These are phyloP conservation scores for Aphelenchoides besseyi DNA, from an alignment of 1,140 invertebrate genomes.

Conservation along the genomic window DNA sequence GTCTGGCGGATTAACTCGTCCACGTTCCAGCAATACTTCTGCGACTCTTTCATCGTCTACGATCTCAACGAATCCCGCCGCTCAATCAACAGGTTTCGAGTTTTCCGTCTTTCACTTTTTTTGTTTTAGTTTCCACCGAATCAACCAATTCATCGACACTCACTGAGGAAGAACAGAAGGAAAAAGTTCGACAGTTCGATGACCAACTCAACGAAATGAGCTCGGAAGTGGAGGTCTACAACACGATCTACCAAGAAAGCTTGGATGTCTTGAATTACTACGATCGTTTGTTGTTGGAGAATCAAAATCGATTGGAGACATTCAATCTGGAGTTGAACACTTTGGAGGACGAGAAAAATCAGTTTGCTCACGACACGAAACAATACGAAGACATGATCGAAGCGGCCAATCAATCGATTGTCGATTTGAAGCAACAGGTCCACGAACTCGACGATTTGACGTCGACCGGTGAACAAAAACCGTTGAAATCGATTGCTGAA, in stretches of 20 bases:
- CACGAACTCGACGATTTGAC: neutral
- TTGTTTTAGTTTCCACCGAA: neutral
- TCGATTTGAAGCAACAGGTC: neutral
- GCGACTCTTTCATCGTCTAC: too few relatives aligned
- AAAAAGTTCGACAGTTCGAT: neutral
- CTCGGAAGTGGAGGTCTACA: neutral
- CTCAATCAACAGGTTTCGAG: neutral
- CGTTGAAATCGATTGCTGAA: neutral
- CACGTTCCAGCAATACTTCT: too few relatives aligned
- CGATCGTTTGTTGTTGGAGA: neutral
- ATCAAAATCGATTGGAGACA: neutral
- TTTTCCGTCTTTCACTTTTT: neutral
- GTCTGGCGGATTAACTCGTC: too few relatives aligned
- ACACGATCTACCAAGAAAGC: neutral
- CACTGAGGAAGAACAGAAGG: neutral
- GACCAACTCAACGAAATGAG: neutral
- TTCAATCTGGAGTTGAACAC: neutral
- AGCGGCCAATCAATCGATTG: neutral
- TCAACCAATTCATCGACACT: neutral
- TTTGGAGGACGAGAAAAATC: neutral
- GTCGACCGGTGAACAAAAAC: neutral
- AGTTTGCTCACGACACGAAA: neutral
- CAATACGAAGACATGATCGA: neutral
- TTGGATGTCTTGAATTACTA: neutral
- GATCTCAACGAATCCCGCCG: too few relatives aligned